Percentiles rank a stretch among this genome's conserved stretches.
phyloP scores from a whole-genome alignment of 2,888 invertebrate genomes.

The Idaea biselata region DNA sequence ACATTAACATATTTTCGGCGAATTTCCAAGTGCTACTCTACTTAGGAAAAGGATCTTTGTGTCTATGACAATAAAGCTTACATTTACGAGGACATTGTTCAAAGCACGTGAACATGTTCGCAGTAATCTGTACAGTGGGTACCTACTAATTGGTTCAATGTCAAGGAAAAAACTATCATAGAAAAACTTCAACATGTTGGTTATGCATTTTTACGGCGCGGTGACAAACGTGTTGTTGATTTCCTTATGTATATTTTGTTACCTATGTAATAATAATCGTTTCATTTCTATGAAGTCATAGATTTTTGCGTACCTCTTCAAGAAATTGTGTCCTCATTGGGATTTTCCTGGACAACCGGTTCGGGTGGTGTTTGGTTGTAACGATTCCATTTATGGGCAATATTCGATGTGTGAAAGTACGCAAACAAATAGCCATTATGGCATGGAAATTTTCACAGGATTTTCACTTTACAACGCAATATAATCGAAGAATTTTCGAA shows the following conservation, averaged over 20 bases:
- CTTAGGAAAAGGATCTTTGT: conserved; percentile 21
- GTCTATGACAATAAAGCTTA: conserved; percentile 9
- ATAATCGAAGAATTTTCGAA: conserved; percentile 46
- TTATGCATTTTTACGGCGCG: not conserved
- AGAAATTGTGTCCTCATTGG: conserved; percentile 71
- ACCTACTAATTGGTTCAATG: conserved; percentile 52
- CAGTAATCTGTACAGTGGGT: conserved; percentile 23
- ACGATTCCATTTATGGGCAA: conserved; percentile 76
- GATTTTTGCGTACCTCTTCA: conserved; percentile 71
- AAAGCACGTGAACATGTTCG: conserved; percentile 40
- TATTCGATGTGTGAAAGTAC: conserved; percentile 79
- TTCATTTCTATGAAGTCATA: conserved; percentile 5
- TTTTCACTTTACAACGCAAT: conserved; percentile 36
- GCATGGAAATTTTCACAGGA: conserved; percentile 31
- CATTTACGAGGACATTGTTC: conserved; percentile 17
- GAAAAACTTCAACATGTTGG: not conserved
- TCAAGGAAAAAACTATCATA: conserved; percentile 41
- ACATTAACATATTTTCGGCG: conserved; percentile 14
- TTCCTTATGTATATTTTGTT: not conserved
- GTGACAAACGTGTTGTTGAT: not conserved
- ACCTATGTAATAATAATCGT: not conserved
- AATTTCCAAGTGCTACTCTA: conserved; percentile 6
- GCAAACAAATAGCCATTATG: conserved; percentile 81
- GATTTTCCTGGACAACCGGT: conserved; percentile 75
- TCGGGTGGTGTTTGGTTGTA: conserved; percentile 75